Percentiles rank a stretch among this genome's conserved stretches.
Conservation (phyloP, 1,140 invertebrate genomes). For the Rhyzopertha dominica region DNA sequence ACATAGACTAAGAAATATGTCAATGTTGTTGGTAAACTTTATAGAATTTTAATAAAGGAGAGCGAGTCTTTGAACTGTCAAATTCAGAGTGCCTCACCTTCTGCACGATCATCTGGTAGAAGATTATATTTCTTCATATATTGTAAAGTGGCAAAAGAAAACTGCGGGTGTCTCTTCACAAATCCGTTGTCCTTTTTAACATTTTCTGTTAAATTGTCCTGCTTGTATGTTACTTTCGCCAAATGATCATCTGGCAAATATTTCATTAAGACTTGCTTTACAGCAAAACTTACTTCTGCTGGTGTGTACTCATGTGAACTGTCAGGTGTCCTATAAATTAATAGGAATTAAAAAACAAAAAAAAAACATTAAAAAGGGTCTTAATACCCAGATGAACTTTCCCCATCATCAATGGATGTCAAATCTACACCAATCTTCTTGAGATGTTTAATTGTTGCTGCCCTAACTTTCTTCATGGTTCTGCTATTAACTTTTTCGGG, state of each 20-base stretch:
- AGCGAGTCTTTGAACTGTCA: no score
- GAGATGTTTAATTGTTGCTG: conserved; percentile 49
- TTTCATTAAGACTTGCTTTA: conserved; percentile 61
- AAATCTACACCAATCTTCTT: conserved; percentile 48
- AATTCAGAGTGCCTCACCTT: no score
- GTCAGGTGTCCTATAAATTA: no score
- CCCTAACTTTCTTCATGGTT: conserved; percentile 46
- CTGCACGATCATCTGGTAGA: conserved; percentile 43
- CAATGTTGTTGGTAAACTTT: no score
- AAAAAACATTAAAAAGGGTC: no score
- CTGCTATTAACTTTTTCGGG: conserved; percentile 32
- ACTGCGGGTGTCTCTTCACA: conserved; percentile 44
- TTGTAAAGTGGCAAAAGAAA: conserved; percentile 60
- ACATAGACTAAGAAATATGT: no score
- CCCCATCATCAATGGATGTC: conserved; percentile 21
- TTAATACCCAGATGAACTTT: conserved; percentile 12
- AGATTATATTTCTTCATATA: conserved; percentile 63
- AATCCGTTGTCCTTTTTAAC: conserved; percentile 10
- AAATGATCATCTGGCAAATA: conserved; percentile 55
- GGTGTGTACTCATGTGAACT: no score
- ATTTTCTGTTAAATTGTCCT: conserved; percentile 5
- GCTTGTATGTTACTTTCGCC: conserved; percentile 39
- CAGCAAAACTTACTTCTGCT: conserved; percentile 39
- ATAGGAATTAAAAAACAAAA: no score
- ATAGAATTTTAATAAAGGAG: no score